Percentiles rank a stretch among this genome's conserved stretches.
Conservation (phyloP, 2,113 vertebrate genomes). For the Paedocypris sp. region DNA sequence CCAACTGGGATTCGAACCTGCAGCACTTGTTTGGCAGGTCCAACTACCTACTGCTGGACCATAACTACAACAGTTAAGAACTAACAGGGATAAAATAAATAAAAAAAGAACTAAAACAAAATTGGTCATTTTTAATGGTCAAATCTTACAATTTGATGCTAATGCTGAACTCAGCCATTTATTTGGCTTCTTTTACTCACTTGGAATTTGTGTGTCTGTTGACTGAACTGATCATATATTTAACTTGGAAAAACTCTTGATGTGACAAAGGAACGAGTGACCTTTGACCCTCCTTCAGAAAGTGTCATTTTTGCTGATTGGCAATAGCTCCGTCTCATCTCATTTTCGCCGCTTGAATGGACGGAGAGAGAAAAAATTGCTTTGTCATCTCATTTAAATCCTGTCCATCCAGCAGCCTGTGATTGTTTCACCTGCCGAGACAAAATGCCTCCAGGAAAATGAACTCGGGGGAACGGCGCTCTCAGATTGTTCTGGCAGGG, state of each 20-base stretch:
- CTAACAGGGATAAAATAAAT: too few species aligned
- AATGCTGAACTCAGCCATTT: too few species aligned
- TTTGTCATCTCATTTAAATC: slow-evolving; percentile 22
- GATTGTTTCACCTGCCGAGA: slow-evolving; percentile 14
- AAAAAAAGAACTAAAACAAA: too few species aligned
- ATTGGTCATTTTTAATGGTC: too few species aligned
- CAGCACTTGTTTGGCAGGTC: too few species aligned
- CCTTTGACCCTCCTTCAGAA: background rate
- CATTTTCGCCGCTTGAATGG: background rate
- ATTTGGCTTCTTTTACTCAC: too few species aligned
- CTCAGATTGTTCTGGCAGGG: slow-evolving; percentile 12
- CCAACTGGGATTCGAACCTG: too few species aligned
- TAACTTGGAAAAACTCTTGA: background rate
- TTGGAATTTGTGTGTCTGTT: too few species aligned
- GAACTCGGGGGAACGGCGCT: slow-evolving; percentile 7
- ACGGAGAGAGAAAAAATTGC: slow-evolving; percentile 4
- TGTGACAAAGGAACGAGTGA: background rate
- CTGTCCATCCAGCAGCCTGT: background rate
- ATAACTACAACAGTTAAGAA: too few species aligned
- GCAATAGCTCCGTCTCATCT: background rate
- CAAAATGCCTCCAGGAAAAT: slow-evolving; percentile 7
- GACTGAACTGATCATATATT: too few species aligned
- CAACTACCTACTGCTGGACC: too few species aligned
- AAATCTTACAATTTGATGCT: too few species aligned
- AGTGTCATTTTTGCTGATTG: background rate